phyloP scores from a whole-genome alignment of 2,888 invertebrate species.

The Patella ulyssiponensis region DNA sequence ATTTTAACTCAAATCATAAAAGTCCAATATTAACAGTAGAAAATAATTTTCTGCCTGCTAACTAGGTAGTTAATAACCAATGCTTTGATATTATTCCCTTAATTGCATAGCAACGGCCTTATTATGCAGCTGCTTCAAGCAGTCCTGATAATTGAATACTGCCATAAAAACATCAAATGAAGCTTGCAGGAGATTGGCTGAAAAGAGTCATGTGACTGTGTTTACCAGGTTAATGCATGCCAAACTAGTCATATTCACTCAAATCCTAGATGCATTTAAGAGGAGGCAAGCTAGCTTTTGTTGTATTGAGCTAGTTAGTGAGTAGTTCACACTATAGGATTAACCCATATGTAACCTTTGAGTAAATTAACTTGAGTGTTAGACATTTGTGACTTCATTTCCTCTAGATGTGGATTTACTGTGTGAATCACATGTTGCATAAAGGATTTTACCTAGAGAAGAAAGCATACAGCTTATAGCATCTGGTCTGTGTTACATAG shows the following conservation, averaged over 20 bases:
- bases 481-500: background rate
- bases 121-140: constrained; percentile 12
- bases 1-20: background rate
- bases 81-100: background rate
- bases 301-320: constrained; percentile 1
- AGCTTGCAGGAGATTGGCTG: constrained; percentile 9
- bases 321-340: constrained; percentile 8
- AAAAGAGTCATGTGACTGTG: background rate
- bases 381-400: too few species aligned
- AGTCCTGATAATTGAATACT: constrained; percentile 12
- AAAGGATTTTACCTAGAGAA: constrained; percentile 13
- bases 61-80: background rate
- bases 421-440: constrained; percentile 6
- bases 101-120: constrained; percentile 12
- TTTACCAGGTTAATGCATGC: constrained; percentile 12
- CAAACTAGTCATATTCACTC: constrained; percentile 13
- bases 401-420: too few species aligned
- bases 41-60: background rate
- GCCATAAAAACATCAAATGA: constrained; percentile 11
- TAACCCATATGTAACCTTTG: background rate
- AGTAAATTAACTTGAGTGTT: too few species aligned
- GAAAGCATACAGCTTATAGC: background rate
- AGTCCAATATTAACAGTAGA: too few species aligned
- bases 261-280: constrained; percentile 9
- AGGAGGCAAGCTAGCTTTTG: constrained; percentile 7